Base-by-base conservation (phyloP, 2,113 vertebrate species). In the Prinia subflava region DNA sequence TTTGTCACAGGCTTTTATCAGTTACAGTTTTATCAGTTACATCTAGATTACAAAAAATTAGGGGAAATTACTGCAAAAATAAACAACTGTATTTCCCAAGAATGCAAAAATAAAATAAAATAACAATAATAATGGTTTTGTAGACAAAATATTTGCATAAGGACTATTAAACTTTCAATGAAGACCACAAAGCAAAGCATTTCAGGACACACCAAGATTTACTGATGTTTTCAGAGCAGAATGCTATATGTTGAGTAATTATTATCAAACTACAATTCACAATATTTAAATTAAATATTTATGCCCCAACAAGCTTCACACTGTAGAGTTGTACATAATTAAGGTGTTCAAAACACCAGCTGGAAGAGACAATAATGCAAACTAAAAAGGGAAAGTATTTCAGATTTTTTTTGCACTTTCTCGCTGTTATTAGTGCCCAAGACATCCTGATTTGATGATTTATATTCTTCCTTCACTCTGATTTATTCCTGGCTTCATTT, bases 371-470 rank as follows among this genome's bases (percentile, higher is more conserved):
- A n/a, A 21, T 2, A 10, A 21, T 22, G 33, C 8, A 56, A 18
- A 79, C 37, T 50, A 30, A 57, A 69, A 63, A 64, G 15, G 13
- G 3, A 1, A 39, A 82, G 1, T 5, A 47, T 31, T 57, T 50
- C 57, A 60, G 41, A 65, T 33, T 37, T 21, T 37, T 37, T 88
- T 80, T 79, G 4, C 1, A 12, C 4, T 69, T 56, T 11, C 20
- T 70, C 0, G 0, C 41, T 56, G 14, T 11, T 52, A 37, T 5
- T 20, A 52, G 5, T 3, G 7, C 22, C 17, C 9, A 67, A 44
- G 28, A 30, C 62, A 46, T 20, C 10, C 23, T 23, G 33, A 44
- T n/a, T 55, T 57, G 20, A 8, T 60, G 3, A 50, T n/a, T 87
- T 74, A 33, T 33, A 76, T 62, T 56, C 6, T 83, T 44, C 16